These are phyloP conservation scores for Spongilla lacustris DNA, from an alignment of 37 sponge, comb jelly and placozoan genomes.

Conservation along the genomic window DNA sequence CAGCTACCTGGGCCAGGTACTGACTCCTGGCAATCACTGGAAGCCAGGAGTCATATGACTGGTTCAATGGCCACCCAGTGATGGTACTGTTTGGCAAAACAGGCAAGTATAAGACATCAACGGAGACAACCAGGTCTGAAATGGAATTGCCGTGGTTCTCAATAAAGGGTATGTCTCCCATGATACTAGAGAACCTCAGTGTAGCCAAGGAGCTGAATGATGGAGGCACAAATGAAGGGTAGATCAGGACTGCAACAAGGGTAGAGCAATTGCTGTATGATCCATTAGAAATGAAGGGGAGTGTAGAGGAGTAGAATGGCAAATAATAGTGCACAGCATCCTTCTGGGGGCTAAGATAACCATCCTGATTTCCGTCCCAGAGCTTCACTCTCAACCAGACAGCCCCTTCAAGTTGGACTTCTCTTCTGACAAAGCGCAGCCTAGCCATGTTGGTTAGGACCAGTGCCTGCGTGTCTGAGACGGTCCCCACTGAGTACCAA, in stretches of 20 bases:
- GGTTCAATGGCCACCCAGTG: slow-evolving; percentile 45
- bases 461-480: slow-evolving; percentile 62
- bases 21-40: slow-evolving; percentile 3
- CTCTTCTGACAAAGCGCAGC: slow-evolving; percentile 65
- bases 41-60: slow-evolving; percentile 33
- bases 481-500: background rate
- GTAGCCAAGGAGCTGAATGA: slow-evolving; percentile 12
- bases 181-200: slow-evolving; percentile 32
- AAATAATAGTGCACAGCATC: slow-evolving; percentile 15
- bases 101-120: slow-evolving; percentile 30
- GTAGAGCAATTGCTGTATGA: slow-evolving; percentile 56
- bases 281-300: slow-evolving; percentile 41
- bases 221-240: slow-evolving; percentile 42
- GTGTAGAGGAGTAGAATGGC: slow-evolving; percentile 33
- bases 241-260: slow-evolving; percentile 33
- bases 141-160: slow-evolving; percentile 53
- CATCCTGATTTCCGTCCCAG: slow-evolving; percentile 88
- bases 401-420: slow-evolving; percentile 65
- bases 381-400: slow-evolving; percentile 77
- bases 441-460: slow-evolving; percentile 67
- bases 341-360: slow-evolving; percentile 36
- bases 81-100: slow-evolving; percentile 23
- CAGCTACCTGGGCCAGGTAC: slow-evolving; percentile 40
- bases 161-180: slow-evolving; percentile 39
- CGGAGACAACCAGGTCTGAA: slow-evolving; percentile 34